phyloP scores from a whole-genome alignment of 2,888 invertebrate genomes.

The Microchrysa polita region DNA sequence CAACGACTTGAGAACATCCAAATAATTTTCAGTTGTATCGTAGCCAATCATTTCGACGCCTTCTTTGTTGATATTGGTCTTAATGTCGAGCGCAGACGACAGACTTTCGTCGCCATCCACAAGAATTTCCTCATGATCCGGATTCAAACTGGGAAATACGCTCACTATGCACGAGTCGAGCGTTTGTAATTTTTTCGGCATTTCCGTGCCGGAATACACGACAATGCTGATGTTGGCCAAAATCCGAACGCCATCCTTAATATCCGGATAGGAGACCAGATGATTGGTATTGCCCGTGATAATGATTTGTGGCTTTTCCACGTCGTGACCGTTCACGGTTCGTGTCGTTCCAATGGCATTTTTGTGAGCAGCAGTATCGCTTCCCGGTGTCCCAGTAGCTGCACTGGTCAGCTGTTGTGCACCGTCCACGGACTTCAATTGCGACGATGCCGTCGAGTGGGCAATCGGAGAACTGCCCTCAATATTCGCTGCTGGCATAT shows the following conservation, averaged over 20 bases:
- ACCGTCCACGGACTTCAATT: neutral
- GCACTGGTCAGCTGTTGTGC: neutral
- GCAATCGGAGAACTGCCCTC: neutral
- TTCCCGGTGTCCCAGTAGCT: no score
- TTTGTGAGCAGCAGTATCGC: neutral
- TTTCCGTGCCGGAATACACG: slow-evolving; percentile 64
- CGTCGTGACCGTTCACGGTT: neutral
- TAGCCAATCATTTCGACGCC: slow-evolving; percentile 72
- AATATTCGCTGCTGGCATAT: slow-evolving; percentile 52
- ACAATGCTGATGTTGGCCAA: slow-evolving; percentile 86
- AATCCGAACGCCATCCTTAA: slow-evolving; percentile 78
- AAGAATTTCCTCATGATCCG: slow-evolving; percentile 86
- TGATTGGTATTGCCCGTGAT: slow-evolving; percentile 60
- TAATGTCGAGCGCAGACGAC: slow-evolving; percentile 62
- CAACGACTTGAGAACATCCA: slow-evolving; percentile 65
- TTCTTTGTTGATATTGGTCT: slow-evolving; percentile 86
- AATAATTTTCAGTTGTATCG: slow-evolving; percentile 60
- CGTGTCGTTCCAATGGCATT: neutral
- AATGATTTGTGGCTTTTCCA: slow-evolving; percentile 51
- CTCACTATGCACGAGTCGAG: slow-evolving; percentile 94
- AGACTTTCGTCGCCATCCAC: slow-evolving; percentile 62
- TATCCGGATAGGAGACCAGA: slow-evolving; percentile 63
- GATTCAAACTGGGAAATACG: slow-evolving; percentile 94
- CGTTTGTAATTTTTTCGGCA: slow-evolving; percentile 67
- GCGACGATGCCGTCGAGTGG: slow-evolving; percentile 5